phyloP scores from a whole-genome alignment of 2,797 vertebrate species.

The Buceros bicornis region DNA sequence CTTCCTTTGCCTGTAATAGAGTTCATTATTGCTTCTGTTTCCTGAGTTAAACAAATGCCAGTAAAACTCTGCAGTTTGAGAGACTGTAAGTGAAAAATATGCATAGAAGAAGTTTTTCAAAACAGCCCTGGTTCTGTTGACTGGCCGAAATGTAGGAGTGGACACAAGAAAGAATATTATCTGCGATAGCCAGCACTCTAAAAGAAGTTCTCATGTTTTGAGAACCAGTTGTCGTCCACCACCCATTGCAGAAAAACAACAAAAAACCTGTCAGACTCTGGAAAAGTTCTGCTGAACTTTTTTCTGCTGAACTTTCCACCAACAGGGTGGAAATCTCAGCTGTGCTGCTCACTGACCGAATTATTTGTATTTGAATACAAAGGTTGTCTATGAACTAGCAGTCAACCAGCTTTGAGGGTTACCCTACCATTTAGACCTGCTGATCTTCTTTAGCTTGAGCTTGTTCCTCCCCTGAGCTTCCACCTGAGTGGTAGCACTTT shows the following conservation, averaged over 20 bases:
- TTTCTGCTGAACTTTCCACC: no score
- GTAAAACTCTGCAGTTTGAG: background rate
- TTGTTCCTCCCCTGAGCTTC: background rate
- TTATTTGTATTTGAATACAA: background rate
- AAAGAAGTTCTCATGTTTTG: background rate
- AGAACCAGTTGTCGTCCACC: background rate
- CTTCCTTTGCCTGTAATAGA: background rate
- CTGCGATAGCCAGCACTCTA: background rate
- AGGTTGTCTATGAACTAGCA: background rate
- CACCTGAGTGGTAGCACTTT: background rate
- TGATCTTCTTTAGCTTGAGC: background rate
- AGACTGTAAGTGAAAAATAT: background rate
- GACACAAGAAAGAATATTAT: background rate
- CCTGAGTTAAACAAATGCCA: background rate
- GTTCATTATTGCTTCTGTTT: background rate
- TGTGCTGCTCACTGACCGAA: background rate
- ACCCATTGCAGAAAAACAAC: background rate
- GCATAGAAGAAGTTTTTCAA: background rate
- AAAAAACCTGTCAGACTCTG: background rate
- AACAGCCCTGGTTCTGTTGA: background rate
- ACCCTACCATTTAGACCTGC: background rate
- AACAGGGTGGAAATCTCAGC: background rate
- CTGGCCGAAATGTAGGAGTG: background rate
- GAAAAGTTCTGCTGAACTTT: background rate
- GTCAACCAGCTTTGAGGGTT: background rate